A percentile compares a stretch with the other conserved stretches of the same genome.
Evolutionary conservation across 1,140 invertebrate genomes (phyloP).

Genomic region (Drosophila littoralis): DNA sequence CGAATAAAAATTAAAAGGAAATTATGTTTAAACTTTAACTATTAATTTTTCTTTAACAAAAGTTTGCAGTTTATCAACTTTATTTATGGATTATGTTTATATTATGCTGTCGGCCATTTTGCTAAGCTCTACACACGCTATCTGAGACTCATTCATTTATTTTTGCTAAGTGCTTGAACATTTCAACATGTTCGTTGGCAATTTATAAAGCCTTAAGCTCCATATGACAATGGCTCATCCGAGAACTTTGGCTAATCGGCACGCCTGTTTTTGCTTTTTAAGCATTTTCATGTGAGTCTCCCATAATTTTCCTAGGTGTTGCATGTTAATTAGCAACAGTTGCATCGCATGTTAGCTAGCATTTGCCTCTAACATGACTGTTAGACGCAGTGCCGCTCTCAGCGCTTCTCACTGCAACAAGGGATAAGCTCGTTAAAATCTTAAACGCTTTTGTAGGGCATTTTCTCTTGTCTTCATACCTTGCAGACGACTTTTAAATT

Average conservation of each 20-base stretch:
- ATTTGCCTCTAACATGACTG: conserved; percentile 32
- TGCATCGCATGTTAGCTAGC: conserved; percentile 44
- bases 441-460: background rate
- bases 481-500: background rate
- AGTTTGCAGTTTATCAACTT: background rate
- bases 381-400: conserved; percentile 9
- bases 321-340: conserved; percentile 19
- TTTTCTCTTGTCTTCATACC: background rate
- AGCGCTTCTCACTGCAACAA: conserved; percentile 30
- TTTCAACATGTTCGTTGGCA: conserved; percentile 3
- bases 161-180: background rate
- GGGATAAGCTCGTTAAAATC: conserved; percentile 6
- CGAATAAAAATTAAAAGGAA: no score
- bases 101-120: conserved; percentile 1
- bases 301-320: background rate
- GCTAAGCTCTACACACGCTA: conserved; percentile 6
- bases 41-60: no score
- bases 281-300: conserved; percentile 21
- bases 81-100: background rate
- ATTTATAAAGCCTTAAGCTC: conserved; percentile 2
- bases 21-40: no score
- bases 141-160: background rate
- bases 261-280: background rate
- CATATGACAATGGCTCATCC: background rate
- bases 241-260: background rate